Conservation (phyloP, 2,888 invertebrate genomes). For the Tillus elongatus region DNA sequence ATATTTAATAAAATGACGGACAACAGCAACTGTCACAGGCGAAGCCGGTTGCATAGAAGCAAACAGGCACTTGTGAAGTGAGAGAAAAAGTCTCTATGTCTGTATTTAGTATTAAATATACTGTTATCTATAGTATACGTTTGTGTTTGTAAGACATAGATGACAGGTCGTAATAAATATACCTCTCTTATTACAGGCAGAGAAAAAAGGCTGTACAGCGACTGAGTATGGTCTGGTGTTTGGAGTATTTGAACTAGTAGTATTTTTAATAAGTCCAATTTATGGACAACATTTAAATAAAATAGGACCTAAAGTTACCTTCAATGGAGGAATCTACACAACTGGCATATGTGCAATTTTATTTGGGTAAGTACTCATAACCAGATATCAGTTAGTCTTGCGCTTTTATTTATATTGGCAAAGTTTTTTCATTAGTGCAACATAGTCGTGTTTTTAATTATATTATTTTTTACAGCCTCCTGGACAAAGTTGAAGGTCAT, state of each 20-base stretch:
- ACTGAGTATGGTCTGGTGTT: slow-evolving; percentile 82
- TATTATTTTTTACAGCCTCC: slow-evolving; percentile 45
- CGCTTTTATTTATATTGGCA: no score
- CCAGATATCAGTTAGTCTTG: no score
- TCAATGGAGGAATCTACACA: slow-evolving; percentile 74
- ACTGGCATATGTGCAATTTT: slow-evolving; percentile 75
- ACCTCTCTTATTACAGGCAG: slow-evolving; percentile 61
- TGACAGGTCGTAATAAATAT: no score
- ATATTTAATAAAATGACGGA: no score
- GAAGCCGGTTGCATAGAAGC: no score
- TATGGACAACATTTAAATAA: slow-evolving; percentile 71
- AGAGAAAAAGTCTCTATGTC: no score
- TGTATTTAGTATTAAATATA: no score
- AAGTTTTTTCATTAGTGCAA: no score
- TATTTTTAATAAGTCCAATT: slow-evolving; percentile 72
- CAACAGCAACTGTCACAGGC: no score
- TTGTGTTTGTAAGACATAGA: no score
- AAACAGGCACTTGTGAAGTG: no score
- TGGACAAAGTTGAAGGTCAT: slow-evolving; percentile 62
- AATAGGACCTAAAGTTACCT: slow-evolving; percentile 70
- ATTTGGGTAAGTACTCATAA: slow-evolving; percentile 54
- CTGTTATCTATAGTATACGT: no score
- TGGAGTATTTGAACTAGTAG: slow-evolving; percentile 75
- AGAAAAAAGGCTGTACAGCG: slow-evolving; percentile 68
- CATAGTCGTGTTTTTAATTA: neutral